A percentile compares a stretch with the other conserved stretches of the same genome.
Evolutionary conservation across 2,888 invertebrate species (phyloP).

Genomic region (Napeogenes inachia): DNA sequence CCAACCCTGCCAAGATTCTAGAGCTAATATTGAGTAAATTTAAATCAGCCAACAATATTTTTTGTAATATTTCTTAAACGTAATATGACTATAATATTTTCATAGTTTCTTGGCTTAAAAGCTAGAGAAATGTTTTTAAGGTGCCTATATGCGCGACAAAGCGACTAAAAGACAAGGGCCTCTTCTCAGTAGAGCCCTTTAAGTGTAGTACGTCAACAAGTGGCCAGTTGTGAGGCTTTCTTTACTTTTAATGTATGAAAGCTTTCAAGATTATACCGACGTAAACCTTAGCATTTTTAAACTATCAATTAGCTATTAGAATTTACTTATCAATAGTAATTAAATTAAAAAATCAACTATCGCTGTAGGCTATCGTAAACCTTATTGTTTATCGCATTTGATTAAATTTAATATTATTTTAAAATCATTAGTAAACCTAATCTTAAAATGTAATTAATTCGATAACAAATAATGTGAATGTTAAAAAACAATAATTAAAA

Average conservation of each 20-base stretch:
- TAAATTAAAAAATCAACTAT: not conserved
- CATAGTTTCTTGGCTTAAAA: constrained; percentile 4
- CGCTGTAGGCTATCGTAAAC: not conserved
- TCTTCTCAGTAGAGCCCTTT: constrained; percentile 60
- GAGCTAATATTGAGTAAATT: constrained; percentile 29
- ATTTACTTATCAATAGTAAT: constrained; percentile 1
- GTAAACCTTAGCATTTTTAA: constrained; percentile 7
- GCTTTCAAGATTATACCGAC: not conserved
- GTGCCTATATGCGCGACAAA: constrained; percentile 35
- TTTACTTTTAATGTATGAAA: constrained; percentile 21
- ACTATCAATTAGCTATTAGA: constrained; percentile 7
- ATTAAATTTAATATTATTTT: constrained; percentile 9
- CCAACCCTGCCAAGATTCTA: constrained; percentile 45
- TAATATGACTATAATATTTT: not conserved
- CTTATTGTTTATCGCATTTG: not conserved
- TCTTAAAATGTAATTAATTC: constrained; percentile 21
- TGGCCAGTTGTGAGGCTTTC: constrained; percentile 54
- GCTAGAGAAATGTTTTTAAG: constrained; percentile 34
- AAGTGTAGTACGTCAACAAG: constrained; percentile 58
- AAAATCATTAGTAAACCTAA: constrained; percentile 24
- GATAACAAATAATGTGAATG: not conserved
- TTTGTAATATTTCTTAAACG: not conserved
- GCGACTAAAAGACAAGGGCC: constrained; percentile 60
- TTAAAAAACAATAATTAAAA: not conserved
- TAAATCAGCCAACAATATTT: constrained; percentile 6